These are phyloP conservation scores for Gallinago undulata DNA, from an alignment of 2,113 vertebrate species.

Conservation along the genomic window DNA sequence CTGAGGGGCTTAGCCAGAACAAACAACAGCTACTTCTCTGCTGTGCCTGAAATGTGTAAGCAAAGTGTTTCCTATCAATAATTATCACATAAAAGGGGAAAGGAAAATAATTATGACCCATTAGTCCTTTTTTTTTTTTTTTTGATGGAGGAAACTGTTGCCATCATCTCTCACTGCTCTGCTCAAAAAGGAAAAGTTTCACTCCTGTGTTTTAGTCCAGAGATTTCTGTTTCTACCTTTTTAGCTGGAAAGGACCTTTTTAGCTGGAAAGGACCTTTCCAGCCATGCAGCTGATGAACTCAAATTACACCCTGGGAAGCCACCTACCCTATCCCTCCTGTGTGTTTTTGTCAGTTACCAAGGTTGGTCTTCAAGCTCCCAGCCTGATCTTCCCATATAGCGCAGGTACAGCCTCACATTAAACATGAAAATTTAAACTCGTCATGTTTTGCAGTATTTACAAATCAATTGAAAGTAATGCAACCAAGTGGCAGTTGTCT, in stretches of 20 bases:
- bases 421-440: constrained; percentile 34
- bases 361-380: not conserved
- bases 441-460: constrained; percentile 5
- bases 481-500: not conserved
- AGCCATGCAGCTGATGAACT: not conserved
- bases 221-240: not conserved
- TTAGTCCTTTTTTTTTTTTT: not conserved
- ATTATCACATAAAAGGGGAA: not conserved
- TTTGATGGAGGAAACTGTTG: rapidly evolving
- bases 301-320: not conserved
- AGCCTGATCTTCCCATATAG: not conserved
- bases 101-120: not conserved
- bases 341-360: not conserved
- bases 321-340: not conserved
- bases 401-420: not conserved
- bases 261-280: not conserved
- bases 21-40: not conserved
- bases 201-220: not conserved
- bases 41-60: not conserved
- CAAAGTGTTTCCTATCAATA: not conserved
- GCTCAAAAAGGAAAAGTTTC: not conserved
- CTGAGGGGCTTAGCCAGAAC: not conserved
- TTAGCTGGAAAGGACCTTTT: not conserved
- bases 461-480: not conserved
- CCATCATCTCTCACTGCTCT: not conserved